Evolutionary conservation across 2,113 vertebrate genomes (phyloP).

Genomic region (Trichechus manatus): DNA sequence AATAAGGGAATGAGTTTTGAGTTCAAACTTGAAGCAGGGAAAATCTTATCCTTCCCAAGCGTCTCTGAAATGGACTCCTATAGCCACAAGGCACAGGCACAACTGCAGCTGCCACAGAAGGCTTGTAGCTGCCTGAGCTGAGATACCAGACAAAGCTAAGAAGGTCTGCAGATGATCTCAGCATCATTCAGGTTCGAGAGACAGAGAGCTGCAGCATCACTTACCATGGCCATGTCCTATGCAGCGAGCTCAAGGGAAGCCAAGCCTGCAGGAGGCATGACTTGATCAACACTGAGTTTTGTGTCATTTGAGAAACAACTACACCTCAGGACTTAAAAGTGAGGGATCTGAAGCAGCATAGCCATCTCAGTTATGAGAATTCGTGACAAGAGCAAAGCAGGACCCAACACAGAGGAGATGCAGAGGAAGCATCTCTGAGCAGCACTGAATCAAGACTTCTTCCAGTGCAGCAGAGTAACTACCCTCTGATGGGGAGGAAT

Average conservation of each 20-base stretch:
- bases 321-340: background rate
- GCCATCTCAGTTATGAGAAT: background rate
- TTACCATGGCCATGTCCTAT: background rate
- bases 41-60: background rate
- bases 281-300: background rate
- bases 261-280: background rate
- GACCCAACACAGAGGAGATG: background rate
- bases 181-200: rapidly evolving
- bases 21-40: background rate
- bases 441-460: background rate
- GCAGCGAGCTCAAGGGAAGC: background rate
- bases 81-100: background rate
- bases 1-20: background rate
- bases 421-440: background rate
- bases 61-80: background rate
- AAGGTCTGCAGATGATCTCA: background rate
- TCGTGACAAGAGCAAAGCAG: background rate
- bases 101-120: no score
- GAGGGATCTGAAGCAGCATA: background rate
- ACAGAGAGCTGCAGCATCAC: background rate
- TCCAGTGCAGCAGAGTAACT: background rate
- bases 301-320: background rate
- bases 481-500: background rate
- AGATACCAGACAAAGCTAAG: background rate
- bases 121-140: background rate